These are phyloP conservation scores for Lepidurus apus DNA, from an alignment of 1,140 invertebrate species.

Conservation along the genomic window DNA sequence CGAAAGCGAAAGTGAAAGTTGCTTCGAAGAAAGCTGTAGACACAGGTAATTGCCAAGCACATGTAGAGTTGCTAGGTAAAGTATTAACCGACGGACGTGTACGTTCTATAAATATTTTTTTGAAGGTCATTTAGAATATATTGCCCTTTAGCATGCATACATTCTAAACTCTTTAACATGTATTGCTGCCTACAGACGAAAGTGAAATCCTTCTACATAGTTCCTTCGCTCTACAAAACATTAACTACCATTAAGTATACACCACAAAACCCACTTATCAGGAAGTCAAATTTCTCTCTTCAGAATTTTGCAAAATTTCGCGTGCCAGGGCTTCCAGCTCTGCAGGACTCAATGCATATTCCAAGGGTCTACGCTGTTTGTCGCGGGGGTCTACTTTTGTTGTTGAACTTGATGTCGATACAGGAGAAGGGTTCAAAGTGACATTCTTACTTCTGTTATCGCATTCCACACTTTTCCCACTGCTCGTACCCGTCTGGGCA, in stretches of 20 bases:
- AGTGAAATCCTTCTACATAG: too few species aligned
- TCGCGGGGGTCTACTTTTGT: not conserved
- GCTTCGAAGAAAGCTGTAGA: not conserved
- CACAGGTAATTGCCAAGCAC: not conserved
- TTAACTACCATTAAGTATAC: not conserved
- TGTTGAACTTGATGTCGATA: not conserved
- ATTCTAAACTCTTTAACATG: too few species aligned
- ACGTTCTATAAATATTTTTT: too few species aligned
- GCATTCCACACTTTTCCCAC: slow-evolving; percentile 34
- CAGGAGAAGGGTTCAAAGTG: slow-evolving; percentile 19
- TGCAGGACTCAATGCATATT: slow-evolving; percentile 33
- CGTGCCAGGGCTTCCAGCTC: slow-evolving; percentile 32
- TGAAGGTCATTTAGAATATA: too few species aligned
- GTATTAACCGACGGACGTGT: too few species aligned
- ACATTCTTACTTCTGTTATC: slow-evolving; percentile 41
- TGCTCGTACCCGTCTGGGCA: slow-evolving; percentile 30
- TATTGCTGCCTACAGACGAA: too few species aligned
- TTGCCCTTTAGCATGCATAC: too few species aligned
- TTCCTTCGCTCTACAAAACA: too few species aligned
- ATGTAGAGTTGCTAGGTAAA: too few species aligned
- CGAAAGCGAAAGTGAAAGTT: slow-evolving; percentile 7
- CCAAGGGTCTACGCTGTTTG: not conserved
- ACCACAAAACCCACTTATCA: not conserved
- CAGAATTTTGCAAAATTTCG: slow-evolving; percentile 25
- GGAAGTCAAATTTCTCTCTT: not conserved